Conservation (phyloP, 2,113 vertebrate genomes). For the Odontesthes bonariensis region DNA sequence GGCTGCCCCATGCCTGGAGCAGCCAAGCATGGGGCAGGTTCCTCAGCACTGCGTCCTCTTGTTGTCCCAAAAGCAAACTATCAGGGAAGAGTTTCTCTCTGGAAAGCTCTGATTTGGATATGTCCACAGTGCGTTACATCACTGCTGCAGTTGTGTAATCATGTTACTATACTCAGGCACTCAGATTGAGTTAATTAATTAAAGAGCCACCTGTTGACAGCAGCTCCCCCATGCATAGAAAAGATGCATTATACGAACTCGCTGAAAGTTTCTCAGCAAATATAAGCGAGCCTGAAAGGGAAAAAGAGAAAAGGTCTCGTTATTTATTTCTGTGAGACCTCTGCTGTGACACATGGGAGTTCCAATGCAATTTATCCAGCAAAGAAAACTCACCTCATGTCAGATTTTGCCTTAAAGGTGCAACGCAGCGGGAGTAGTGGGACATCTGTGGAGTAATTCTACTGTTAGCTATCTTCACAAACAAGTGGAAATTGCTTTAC, state of each 20-base stretch:
- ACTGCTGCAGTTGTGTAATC: conserved; percentile 52
- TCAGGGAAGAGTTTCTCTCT: conserved; percentile 15
- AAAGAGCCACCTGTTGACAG: conserved; percentile 15
- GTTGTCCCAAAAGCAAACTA: conserved; percentile 44
- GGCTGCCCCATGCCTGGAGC: conserved; percentile 32
- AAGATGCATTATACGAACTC: background rate
- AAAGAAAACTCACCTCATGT: background rate
- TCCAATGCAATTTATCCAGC: background rate
- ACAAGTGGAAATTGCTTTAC: no score
- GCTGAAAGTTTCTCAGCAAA: conserved; percentile 19
- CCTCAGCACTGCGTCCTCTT: conserved; percentile 43
- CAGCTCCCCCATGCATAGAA: conserved; percentile 11
- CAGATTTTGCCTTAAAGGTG: background rate
- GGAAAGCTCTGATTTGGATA: conserved; percentile 19
- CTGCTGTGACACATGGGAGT: background rate
- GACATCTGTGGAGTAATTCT: no score
- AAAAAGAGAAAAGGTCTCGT: background rate
- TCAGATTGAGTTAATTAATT: conserved; percentile 39
- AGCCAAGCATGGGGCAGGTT: conserved; percentile 40
- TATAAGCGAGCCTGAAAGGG: background rate
- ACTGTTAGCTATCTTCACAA: no score
- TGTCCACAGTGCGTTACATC: conserved; percentile 45
- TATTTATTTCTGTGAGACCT: background rate
- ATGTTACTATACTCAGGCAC: conserved; percentile 7
- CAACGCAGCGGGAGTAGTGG: no score